phyloP scores from a whole-genome alignment of 2,888 invertebrate species.

The Acanthococcus lagerstroemiae region DNA sequence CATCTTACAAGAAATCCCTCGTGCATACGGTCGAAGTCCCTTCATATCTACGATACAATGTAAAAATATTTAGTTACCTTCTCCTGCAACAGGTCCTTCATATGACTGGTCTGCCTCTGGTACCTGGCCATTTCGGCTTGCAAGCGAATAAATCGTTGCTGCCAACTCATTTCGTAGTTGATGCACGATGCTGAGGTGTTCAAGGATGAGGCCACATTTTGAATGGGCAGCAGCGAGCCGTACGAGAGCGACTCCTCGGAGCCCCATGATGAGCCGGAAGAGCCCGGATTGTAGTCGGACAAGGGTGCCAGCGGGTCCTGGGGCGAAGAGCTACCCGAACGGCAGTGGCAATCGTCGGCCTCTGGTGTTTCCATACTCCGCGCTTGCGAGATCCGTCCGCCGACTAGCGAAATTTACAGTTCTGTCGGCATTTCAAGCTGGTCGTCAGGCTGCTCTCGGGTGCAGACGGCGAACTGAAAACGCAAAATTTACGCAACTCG shows the following conservation, averaged over 20 bases:
- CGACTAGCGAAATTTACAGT: too few species aligned
- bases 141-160: not conserved
- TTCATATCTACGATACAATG: too few species aligned
- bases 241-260: slow-evolving; percentile 32
- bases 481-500: too few species aligned
- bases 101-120: not conserved
- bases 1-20: too few species aligned
- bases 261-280: slow-evolving; percentile 42
- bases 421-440: too few species aligned
- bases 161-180: not conserved
- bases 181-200: not conserved
- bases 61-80: too few species aligned
- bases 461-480: too few species aligned
- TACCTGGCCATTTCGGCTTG: not conserved
- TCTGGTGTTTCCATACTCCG: not conserved
- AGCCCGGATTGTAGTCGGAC: slow-evolving; percentile 53
- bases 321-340: slow-evolving; percentile 6
- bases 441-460: too few species aligned
- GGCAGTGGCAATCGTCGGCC: not conserved
- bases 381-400: too few species aligned
- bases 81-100: not conserved
- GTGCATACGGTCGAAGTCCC: too few species aligned
- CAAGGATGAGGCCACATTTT: not conserved
- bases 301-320: slow-evolving; percentile 47
- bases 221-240: not conserved